phyloP scores from a whole-genome alignment of 2,113 vertebrate species.

The Grammomys surdaster region DNA sequence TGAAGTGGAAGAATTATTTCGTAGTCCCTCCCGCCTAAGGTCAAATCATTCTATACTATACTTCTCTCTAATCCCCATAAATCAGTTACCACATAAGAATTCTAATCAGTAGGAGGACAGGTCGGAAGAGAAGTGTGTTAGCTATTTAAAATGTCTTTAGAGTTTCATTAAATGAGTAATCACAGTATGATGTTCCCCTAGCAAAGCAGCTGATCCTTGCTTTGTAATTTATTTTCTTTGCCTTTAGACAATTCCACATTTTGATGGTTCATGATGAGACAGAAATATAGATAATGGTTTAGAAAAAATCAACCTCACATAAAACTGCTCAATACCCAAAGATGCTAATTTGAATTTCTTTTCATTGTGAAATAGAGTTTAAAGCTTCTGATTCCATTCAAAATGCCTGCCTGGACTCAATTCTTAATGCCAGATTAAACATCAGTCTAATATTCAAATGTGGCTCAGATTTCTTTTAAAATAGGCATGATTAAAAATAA shows the following conservation, averaged over 20 bases:
- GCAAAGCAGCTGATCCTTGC: background rate
- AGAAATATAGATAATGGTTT: background rate
- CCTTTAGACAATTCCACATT: background rate
- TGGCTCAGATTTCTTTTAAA: slow-evolving; percentile 43
- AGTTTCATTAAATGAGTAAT: slow-evolving; percentile 1
- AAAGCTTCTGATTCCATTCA: slow-evolving; percentile 16
- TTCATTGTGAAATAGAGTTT: background rate
- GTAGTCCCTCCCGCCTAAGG: background rate
- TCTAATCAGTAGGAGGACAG: background rate
- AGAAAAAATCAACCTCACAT: background rate
- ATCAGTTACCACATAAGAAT: slow-evolving; percentile 40
- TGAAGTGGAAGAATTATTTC: background rate
- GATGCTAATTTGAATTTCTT: slow-evolving; percentile 46
- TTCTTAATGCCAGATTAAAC: background rate
- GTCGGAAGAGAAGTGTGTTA: background rate
- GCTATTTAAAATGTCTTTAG: slow-evolving; percentile 31
- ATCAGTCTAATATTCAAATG: slow-evolving; percentile 40
- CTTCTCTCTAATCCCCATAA: slow-evolving; percentile 31
- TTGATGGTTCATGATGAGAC: slow-evolving; percentile 43
- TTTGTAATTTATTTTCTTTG: slow-evolving; percentile 25
- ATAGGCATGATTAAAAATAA: background rate
- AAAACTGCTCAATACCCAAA: background rate
- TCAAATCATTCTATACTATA: slow-evolving; percentile 46
- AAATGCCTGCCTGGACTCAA: background rate
- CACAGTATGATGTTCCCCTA: background rate